Evolutionary conservation across 64 coral and sea anemone genomes (phyloP), one percentile per base, ranked within the genome.

Genomic region (Trachythela sp.): DNA sequence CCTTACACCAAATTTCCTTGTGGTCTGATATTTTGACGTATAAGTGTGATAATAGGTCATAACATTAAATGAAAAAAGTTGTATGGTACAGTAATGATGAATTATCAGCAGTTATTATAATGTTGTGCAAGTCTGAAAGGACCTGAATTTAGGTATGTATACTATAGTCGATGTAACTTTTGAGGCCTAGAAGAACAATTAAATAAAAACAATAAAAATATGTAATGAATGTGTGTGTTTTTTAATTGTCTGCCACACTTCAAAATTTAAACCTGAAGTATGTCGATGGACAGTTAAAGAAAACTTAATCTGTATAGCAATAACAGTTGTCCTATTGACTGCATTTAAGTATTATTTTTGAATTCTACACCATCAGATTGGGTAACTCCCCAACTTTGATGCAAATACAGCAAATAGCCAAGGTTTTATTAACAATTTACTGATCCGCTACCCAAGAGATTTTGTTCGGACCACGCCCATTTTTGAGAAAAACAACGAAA

Each of bases 331-430:
- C 33, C 68, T 1, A n/a, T 72, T 72, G 68, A 13, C n/a, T 2
- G 18, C 29, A 72, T 80, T 30, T 8, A 1, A 80, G 75, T 80
- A 29, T 80, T 35, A 80, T 80, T 80, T 80, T 4, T 80, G 75
- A 35, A 35, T 80, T 80, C 75, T 80, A 80, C 75, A 80, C 14
- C 4, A 80, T 80, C 75, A 37, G 35, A 80, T 80, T 80, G 75
- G 15, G 31, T 80, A 80, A 80, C 9, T 29, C 31, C 7, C 75
- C 2, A 80, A 80, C 35, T 38, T 80, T 80, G 13, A 80, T 80
- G 15, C 2, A 27, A 38, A 35, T 77, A 77, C 71, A 77, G 13
- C 13, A 14, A 77, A 80, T 34, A 30, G 13, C 37, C 8, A 37
- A 38, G 75, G 75, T 39, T 80, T 80, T 36, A 80, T 80, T 35